Conservation (phyloP, 2,113 vertebrate species). For the Petaurus breviceps region DNA sequence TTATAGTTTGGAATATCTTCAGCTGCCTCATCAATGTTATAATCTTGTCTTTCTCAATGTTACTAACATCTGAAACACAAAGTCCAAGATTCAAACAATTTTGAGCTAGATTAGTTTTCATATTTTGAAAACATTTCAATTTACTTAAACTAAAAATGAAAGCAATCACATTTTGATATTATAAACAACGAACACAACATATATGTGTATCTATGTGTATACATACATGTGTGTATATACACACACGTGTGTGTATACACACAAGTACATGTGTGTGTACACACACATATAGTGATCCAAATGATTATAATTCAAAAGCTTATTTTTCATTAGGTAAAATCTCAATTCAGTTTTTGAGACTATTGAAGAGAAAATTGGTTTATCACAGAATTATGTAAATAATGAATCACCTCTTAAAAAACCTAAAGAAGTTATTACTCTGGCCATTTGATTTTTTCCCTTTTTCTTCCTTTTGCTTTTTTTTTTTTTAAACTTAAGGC, state of each 20-base stretch:
- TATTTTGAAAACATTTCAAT: constrained; percentile 68
- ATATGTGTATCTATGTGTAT: background rate
- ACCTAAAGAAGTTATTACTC: constrained; percentile 82
- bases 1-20: background rate
- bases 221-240: no score
- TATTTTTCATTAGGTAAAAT: constrained; percentile 67
- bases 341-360: constrained; percentile 79
- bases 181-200: constrained; percentile 76
- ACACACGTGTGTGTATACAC: no score
- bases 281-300: constrained; percentile 63
- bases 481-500: constrained; percentile 74
- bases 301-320: constrained; percentile 81
- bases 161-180: constrained; percentile 81
- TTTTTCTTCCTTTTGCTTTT: constrained; percentile 31
- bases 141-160: constrained; percentile 81
- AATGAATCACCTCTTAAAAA: constrained; percentile 83
- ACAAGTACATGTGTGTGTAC: no score
- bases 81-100: constrained; percentile 54
- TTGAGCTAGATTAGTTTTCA: constrained; percentile 69
- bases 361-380: constrained; percentile 77
- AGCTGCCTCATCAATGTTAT: constrained; percentile 57
- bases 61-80: constrained; percentile 71
- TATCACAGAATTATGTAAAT: constrained; percentile 84
- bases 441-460: constrained; percentile 72
- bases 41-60: constrained; percentile 58